phyloP scores from a whole-genome alignment of 1,140 invertebrate species.

The Macrostomum lignano region DNA sequence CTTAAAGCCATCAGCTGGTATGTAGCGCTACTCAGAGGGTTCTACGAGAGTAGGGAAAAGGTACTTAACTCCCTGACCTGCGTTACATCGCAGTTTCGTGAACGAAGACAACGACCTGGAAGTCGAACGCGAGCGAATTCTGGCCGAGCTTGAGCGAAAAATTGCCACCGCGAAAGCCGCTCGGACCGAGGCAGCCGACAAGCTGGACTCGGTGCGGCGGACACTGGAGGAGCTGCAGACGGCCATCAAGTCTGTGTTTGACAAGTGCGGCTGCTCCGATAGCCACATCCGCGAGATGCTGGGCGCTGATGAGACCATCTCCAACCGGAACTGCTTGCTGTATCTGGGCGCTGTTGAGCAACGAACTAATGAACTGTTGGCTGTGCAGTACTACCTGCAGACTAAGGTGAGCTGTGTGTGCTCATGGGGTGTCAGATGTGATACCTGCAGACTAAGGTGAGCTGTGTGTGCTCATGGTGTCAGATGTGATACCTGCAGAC shows the following conservation, averaged over 20 bases:
- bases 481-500: too few species aligned
- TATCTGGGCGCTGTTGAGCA: conserved; percentile 28
- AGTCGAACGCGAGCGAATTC: not conserved
- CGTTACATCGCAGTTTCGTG: not conserved
- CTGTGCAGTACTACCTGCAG: conserved; percentile 15
- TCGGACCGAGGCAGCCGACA: too few species aligned
- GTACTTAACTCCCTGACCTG: too few species aligned
- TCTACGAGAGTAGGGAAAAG: too few species aligned
- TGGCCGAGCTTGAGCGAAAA: not conserved
- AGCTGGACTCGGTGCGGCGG: too few species aligned
- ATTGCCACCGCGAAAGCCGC: too few species aligned
- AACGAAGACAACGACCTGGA: conserved; percentile 1
- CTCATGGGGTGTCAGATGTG: too few species aligned
- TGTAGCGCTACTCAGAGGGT: too few species aligned
- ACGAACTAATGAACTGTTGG: conserved; percentile 24
- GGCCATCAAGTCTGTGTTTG: conserved; percentile 25
- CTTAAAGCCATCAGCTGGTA: too few species aligned
- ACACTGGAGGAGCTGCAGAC: conserved; percentile 25
- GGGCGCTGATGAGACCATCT: conserved; percentile 19
- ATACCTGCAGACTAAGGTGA: too few species aligned
- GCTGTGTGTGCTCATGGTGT: too few species aligned
- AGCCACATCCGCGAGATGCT: conserved; percentile 24
- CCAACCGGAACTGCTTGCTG: conserved; percentile 23
- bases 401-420: conserved; percentile 21
- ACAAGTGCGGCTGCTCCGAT: conserved; percentile 24